Evolutionary conservation across 2,113 vertebrate species (phyloP).

Genomic region (Chaetodon trifascialis): DNA sequence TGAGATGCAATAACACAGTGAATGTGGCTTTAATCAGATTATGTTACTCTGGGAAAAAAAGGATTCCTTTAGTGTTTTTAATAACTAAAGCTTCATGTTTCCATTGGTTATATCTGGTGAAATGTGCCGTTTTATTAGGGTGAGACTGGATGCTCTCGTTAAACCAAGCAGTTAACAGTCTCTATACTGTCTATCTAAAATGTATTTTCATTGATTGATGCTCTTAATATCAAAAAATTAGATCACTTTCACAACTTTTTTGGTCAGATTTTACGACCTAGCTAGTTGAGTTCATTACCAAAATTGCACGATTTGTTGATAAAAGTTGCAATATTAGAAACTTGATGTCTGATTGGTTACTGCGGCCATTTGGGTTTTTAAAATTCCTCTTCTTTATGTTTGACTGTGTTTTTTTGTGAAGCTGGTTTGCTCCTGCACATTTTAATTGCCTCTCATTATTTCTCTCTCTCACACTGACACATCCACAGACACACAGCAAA

Average conservation of each 20-base stretch:
- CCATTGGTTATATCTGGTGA: background rate
- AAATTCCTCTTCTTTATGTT: background rate
- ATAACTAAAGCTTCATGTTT: background rate
- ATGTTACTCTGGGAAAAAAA: background rate
- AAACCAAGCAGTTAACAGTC: background rate
- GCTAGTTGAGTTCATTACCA: background rate
- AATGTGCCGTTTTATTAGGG: background rate
- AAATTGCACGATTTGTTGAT: background rate
- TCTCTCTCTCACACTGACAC: background rate
- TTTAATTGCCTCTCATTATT: slow-evolving; percentile 24
- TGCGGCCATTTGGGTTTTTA: background rate
- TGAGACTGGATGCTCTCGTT: slow-evolving; percentile 1
- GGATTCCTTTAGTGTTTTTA: background rate
- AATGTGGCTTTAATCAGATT: background rate
- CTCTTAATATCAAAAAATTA: slow-evolving; percentile 35
- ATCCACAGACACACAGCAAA: background rate
- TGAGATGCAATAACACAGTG: background rate
- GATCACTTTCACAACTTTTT: slow-evolving; percentile 3
- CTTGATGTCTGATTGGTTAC: background rate
- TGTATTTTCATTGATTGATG: slow-evolving; percentile 25
- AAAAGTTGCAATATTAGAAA: background rate
- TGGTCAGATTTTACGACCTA: background rate
- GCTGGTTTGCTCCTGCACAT: background rate
- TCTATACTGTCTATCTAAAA: background rate
- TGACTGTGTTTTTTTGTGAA: background rate